Conservation (phyloP, 2,113 vertebrate genomes). For the Odontophorus gujanensis region DNA sequence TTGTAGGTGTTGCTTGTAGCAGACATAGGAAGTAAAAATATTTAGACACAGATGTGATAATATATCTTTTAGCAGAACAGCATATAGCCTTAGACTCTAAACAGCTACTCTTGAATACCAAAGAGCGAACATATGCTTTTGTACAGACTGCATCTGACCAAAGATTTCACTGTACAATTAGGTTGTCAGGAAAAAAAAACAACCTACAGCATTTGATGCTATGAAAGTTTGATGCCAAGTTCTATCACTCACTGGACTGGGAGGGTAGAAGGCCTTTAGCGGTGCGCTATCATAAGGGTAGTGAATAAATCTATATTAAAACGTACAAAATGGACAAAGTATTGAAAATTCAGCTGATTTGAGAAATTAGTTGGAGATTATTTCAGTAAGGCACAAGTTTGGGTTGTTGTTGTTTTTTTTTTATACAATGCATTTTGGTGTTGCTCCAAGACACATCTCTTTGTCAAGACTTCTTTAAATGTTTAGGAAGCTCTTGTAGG, state of each 20-base stretch:
- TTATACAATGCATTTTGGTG: background rate
- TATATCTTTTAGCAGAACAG: constrained; percentile 3
- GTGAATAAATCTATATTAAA: background rate
- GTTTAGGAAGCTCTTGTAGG: background rate
- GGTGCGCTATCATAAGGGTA: background rate
- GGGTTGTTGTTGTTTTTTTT: background rate
- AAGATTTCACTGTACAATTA: background rate
- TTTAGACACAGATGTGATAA: constrained; percentile 38
- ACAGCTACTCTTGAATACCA: background rate
- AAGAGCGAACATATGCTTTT: background rate
- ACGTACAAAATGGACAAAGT: background rate
- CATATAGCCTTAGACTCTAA: background rate
- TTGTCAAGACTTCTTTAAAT: background rate
- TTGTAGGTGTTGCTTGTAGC: constrained; percentile 39
- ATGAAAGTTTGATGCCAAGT: background rate
- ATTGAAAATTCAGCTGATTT: background rate
- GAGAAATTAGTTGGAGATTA: background rate
- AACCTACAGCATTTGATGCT: background rate
- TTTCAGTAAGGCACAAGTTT: background rate
- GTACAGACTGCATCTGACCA: background rate
- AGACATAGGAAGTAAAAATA: constrained; percentile 36
- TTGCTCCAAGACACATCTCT: background rate
- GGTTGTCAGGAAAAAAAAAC: background rate
- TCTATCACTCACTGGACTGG: background rate
- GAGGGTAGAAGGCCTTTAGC: background rate